These are phyloP conservation scores for Columba livia DNA, from an alignment of 2,113 vertebrate genomes.

Conservation along the genomic window DNA sequence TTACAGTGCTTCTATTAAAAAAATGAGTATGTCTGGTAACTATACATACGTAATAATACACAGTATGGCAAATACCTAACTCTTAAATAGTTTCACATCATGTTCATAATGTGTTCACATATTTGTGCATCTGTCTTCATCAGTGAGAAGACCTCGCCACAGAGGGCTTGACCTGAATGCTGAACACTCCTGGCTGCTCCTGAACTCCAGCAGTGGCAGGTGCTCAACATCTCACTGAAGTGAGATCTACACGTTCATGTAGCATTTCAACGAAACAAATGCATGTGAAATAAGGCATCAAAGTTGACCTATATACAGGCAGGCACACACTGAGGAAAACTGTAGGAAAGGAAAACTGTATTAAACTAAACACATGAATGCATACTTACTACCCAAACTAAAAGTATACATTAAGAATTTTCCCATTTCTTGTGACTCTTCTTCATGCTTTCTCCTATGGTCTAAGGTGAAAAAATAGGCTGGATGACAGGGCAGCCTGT, in stretches of 20 bases:
- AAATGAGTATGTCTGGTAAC: not conserved
- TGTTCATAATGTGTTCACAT: not conserved
- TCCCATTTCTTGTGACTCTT: not conserved
- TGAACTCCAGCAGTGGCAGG: not conserved
- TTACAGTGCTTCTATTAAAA: not conserved
- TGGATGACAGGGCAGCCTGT: not conserved
- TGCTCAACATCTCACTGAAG: not conserved
- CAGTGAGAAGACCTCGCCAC: not conserved
- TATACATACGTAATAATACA: not conserved
- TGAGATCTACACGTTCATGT: not conserved
- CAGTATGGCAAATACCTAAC: not conserved
- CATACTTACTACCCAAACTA: not conserved
- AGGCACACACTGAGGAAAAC: not conserved
- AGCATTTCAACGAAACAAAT: not conserved
- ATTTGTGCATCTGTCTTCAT: not conserved
- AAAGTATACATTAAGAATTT: not conserved
- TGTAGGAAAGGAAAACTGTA: not conserved
- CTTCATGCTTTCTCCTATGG: not conserved
- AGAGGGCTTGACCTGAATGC: not conserved
- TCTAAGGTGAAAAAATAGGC: not conserved
- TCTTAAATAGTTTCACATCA: not conserved
- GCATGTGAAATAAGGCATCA: not conserved
- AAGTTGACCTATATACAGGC: not conserved
- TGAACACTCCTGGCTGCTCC: not conserved
- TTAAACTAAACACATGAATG: not conserved